Conservation (phyloP, 2,113 vertebrate species). For the Pterocles gutturalis region DNA sequence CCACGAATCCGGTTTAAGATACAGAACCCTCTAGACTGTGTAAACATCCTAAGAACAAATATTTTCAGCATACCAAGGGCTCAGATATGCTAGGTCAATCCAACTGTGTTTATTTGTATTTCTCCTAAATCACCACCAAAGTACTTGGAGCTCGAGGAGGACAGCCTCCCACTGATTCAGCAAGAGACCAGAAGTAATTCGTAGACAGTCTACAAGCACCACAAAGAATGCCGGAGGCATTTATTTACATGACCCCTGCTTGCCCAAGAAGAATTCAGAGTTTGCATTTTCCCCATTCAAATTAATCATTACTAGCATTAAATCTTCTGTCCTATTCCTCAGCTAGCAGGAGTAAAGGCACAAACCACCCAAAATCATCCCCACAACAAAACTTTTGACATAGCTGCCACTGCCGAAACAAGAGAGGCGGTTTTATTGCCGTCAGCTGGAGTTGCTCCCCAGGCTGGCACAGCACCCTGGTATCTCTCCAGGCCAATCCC, state of each 20-base stretch:
- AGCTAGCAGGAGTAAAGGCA: neutral
- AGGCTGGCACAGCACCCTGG: neutral
- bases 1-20: neutral
- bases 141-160: neutral
- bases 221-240: constrained; percentile 35
- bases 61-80: constrained; percentile 63
- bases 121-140: neutral
- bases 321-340: neutral
- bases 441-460: neutral
- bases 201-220: constrained; percentile 30
- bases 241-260: constrained; percentile 41
- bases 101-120: constrained; percentile 54
- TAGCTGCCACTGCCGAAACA: fast-evolving
- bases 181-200: constrained; percentile 37
- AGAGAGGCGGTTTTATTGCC: neutral
- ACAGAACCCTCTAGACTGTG: constrained; percentile 31
- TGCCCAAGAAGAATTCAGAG: constrained; percentile 17
- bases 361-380: neutral
- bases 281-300: constrained; percentile 5
- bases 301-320: constrained; percentile 26
- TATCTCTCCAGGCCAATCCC: neutral
- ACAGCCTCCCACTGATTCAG: constrained; percentile 36
- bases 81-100: constrained; percentile 25
- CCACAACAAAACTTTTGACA: neutral
- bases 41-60: constrained; percentile 60